Percentiles rank a stretch among this genome's conserved stretches.
phyloP scores from a whole-genome alignment of 37 sponge, comb jelly and placozoan species.

The Tethya wilhelma region DNA sequence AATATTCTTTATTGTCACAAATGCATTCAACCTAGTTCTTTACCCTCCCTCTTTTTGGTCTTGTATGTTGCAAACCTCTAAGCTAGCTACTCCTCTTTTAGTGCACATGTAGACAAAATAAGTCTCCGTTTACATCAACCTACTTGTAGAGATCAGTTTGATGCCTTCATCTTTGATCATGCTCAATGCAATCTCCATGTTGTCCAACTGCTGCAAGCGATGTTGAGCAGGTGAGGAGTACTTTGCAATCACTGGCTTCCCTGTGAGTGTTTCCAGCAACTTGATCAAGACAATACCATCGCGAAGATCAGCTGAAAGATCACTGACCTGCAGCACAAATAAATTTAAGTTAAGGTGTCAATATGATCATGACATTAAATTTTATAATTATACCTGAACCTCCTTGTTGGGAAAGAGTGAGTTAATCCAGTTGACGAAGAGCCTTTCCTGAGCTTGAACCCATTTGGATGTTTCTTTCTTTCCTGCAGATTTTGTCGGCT shows the following conservation, averaged over 20 bases:
- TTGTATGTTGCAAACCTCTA: too few species aligned
- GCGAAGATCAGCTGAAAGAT: slow-evolving; percentile 6
- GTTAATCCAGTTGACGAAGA: slow-evolving; percentile 27
- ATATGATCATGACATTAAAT: background rate
- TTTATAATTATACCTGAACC: too few species aligned
- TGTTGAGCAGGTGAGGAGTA: slow-evolving; percentile 19
- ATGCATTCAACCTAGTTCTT: background rate
- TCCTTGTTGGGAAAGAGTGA: background rate
- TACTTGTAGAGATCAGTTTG: slow-evolving; percentile 20
- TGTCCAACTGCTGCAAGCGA: slow-evolving; percentile 47
- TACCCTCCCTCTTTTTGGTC: too few species aligned
- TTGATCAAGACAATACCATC: slow-evolving; percentile 25
- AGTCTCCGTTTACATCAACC: background rate
- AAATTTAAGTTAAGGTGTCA: background rate
- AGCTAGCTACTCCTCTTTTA: background rate
- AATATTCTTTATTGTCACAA: background rate
- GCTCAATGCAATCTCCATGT: slow-evolving; percentile 37
- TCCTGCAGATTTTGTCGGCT: background rate
- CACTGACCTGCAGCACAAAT: background rate
- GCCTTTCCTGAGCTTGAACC: slow-evolving; percentile 11
- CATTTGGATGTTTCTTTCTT: background rate
- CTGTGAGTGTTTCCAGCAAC: slow-evolving; percentile 16
- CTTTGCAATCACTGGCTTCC: background rate
- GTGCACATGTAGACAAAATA: background rate
- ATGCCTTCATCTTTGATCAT: slow-evolving; percentile 42